These are phyloP conservation scores for Phalacrocorax aristotelis DNA, from an alignment of 2,113 vertebrate genomes.

Conservation along the genomic window DNA sequence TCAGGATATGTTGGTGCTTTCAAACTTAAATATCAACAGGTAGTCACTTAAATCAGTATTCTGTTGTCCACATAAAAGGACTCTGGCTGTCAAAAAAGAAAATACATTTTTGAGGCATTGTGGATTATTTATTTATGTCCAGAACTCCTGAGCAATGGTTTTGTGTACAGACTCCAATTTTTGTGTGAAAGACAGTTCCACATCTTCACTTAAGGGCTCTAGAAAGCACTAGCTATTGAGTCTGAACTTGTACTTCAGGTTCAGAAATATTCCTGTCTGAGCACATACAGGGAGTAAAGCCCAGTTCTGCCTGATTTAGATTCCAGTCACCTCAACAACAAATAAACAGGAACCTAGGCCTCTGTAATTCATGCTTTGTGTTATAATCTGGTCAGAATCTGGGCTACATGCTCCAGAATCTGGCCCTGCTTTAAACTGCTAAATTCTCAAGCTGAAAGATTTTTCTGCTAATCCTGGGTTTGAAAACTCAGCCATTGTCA, in stretches of 20 bases:
- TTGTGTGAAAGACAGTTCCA: neutral
- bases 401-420: neutral
- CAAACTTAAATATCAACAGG: neutral
- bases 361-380: neutral
- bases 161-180: neutral
- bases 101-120: neutral
- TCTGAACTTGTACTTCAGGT: neutral
- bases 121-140: neutral
- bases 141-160: fast-evolving
- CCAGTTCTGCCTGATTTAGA: neutral
- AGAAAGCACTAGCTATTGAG: neutral
- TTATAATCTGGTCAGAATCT: neutral
- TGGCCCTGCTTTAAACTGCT: neutral
- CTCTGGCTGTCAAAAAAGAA: neutral
- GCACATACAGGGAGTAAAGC: fast-evolving
- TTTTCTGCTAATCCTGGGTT: neutral
- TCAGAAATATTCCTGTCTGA: neutral
- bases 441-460: neutral
- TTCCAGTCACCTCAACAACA: neutral
- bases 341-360: neutral
- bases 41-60: neutral
- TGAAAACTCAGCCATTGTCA: neutral
- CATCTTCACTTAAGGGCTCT: neutral
- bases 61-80: neutral
- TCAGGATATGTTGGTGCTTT: neutral